phyloP scores from a whole-genome alignment of 2,888 invertebrate genomes.

The Agonum fuliginosum region DNA sequence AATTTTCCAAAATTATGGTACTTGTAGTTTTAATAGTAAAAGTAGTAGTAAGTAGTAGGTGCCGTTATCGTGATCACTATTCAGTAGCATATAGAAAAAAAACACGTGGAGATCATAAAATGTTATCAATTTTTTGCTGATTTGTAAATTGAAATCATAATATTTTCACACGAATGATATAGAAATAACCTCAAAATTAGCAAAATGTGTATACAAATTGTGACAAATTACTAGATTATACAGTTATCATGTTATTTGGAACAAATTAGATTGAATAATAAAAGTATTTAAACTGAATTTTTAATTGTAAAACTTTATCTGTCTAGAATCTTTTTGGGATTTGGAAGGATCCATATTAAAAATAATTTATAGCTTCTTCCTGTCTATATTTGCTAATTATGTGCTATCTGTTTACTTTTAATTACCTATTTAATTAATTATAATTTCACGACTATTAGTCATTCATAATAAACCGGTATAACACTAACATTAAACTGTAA shows the following conservation, averaged over 20 bases:
- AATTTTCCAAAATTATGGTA: constrained; percentile 46
- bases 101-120: constrained; percentile 24
- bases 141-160: neutral
- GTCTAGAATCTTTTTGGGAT: neutral
- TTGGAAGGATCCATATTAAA: constrained; percentile 4
- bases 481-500: neutral
- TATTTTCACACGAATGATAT: neutral
- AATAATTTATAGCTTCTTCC: constrained; percentile 29
- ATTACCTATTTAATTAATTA: constrained; percentile 13
- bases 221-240: too few relatives aligned
- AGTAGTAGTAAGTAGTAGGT: constrained; percentile 4
- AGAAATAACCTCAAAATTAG: neutral
- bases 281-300: neutral
- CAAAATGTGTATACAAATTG: neutral
- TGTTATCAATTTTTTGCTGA: neutral
- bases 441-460: neutral
- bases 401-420: constrained; percentile 22
- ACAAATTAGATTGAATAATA: too few relatives aligned
- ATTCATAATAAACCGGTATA: constrained; percentile 1
- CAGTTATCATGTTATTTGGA: too few relatives aligned
- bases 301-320: neutral
- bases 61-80: neutral
- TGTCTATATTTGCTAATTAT: constrained; percentile 12
- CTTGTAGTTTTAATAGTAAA: constrained; percentile 34
- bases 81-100: constrained; percentile 19